phyloP scores from a whole-genome alignment of 2,888 invertebrate genomes.

The Suillia variegata region DNA sequence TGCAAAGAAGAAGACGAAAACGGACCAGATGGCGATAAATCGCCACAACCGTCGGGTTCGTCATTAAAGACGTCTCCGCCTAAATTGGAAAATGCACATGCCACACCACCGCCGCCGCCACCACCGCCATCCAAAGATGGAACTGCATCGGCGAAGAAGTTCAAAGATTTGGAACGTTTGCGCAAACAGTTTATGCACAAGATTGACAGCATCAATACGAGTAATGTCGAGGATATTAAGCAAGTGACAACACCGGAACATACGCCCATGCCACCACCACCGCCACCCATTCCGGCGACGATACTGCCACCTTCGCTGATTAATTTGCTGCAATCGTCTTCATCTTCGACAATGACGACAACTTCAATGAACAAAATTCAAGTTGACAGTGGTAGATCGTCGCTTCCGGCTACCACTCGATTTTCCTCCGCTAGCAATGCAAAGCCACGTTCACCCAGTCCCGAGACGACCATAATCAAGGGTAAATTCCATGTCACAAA shows the following conservation, averaged over 20 bases:
- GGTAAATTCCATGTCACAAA: constrained; percentile 66
- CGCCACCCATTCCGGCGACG: constrained; percentile 53
- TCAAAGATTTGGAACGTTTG: constrained; percentile 53
- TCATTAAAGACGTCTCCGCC: constrained; percentile 17
- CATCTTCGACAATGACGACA: not conserved
- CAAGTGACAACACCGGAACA: constrained; percentile 41
- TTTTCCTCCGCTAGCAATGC: constrained; percentile 14
- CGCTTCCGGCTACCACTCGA: too few relatives aligned
- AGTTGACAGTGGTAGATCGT: too few relatives aligned
- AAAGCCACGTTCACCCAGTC: constrained; percentile 46
- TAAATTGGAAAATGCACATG: too few relatives aligned
- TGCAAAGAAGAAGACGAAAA: constrained; percentile 86
- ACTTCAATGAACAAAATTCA: not conserved
- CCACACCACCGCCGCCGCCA: constrained; percentile 43
- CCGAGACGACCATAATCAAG: constrained; percentile 54
- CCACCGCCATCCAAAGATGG: constrained; percentile 50
- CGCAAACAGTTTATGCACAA: constrained; percentile 59
- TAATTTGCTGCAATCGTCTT: constrained; percentile 44
- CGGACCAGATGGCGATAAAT: constrained; percentile 62
- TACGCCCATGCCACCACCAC: constrained; percentile 54
- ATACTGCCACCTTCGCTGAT: constrained; percentile 46
- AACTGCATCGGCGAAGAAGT: constrained; percentile 50
- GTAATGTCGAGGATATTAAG: constrained; percentile 50
- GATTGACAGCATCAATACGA: constrained; percentile 57
- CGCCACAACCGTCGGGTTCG: too few relatives aligned